phyloP scores from a whole-genome alignment of 2,113 vertebrate species.

The Sylvia atricapilla region DNA sequence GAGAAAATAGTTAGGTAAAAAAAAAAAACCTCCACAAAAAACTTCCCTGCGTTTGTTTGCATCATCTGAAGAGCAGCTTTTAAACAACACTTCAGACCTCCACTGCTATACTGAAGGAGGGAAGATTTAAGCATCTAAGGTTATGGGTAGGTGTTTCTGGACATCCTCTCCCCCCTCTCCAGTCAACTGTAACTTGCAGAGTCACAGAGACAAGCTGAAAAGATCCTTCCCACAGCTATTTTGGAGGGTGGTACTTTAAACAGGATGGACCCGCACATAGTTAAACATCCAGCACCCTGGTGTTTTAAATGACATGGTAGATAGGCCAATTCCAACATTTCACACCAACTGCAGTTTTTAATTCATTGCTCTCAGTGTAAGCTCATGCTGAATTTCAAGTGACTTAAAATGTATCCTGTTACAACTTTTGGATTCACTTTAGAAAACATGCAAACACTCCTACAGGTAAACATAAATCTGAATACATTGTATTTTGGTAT shows the following conservation, averaged over 20 bases:
- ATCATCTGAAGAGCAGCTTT: neutral
- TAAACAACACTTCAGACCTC: neutral
- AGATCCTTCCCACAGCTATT: neutral
- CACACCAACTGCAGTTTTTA: neutral
- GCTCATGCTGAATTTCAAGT: neutral
- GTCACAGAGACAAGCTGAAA: neutral
- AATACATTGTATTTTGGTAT: neutral
- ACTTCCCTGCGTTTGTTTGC: neutral
- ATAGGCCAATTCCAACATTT: neutral
- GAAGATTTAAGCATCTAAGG: neutral
- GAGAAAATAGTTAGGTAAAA: neutral
- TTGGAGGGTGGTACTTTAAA: neutral
- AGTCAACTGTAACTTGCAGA: neutral
- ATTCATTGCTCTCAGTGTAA: neutral
- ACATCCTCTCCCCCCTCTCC: neutral
- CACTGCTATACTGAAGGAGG: neutral
- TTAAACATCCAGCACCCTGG: neutral
- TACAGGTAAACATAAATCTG: neutral
- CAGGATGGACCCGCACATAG: neutral
- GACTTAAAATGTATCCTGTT: neutral
- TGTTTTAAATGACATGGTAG: neutral
- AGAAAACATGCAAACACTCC: neutral
- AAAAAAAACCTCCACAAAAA: fast-evolving
- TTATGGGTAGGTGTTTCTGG: neutral
- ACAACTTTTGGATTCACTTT: neutral